Evolutionary conservation across 2,113 vertebrate genomes (phyloP).

Genomic region (Stegastes partitus): DNA sequence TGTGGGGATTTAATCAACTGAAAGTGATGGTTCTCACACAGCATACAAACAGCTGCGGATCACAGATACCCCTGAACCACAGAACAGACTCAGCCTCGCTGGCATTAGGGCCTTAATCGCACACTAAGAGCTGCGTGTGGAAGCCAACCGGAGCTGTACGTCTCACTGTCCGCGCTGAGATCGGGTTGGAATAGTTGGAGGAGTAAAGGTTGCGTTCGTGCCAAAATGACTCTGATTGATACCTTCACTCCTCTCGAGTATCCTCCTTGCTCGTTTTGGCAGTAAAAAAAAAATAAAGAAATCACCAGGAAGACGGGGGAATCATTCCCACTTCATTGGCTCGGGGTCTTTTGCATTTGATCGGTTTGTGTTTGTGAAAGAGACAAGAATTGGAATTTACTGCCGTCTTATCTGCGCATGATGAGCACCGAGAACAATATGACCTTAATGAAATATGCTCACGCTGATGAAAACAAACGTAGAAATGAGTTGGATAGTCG

Average conservation of each 20-base stretch:
- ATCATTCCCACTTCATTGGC: not conserved
- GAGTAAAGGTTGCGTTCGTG: slow-evolving; percentile 26
- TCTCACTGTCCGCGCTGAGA: slow-evolving; percentile 37
- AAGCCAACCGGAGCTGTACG: slow-evolving; percentile 45
- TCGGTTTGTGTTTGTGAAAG: not conserved
- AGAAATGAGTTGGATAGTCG: slow-evolving; percentile 17
- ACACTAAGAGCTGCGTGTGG: slow-evolving; percentile 35
- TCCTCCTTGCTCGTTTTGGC: slow-evolving; percentile 38
- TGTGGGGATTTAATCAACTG: slow-evolving; percentile 61
- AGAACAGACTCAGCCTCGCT: slow-evolving; percentile 7
- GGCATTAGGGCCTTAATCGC: slow-evolving; percentile 44
- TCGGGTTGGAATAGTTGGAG: slow-evolving; percentile 7
- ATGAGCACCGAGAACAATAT: not conserved
- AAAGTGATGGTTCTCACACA: slow-evolving; percentile 54
- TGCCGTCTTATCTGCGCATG: not conserved
- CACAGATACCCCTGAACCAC: slow-evolving; percentile 43
- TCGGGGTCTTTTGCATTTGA: not conserved
- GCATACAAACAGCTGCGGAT: slow-evolving; percentile 53
- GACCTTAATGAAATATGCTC: slow-evolving; percentile 31
- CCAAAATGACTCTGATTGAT: slow-evolving; percentile 27
- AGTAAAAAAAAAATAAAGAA: slow-evolving; percentile 19
- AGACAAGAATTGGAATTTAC: not conserved
- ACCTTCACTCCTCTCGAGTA: slow-evolving; percentile 14
- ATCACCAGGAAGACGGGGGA: slow-evolving; percentile 23
- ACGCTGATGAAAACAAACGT: slow-evolving; percentile 29